A percentile compares a stretch with the other conserved stretches of the same genome.
Conservation (phyloP, 2,888 invertebrate genomes). For the Empis livida region DNA sequence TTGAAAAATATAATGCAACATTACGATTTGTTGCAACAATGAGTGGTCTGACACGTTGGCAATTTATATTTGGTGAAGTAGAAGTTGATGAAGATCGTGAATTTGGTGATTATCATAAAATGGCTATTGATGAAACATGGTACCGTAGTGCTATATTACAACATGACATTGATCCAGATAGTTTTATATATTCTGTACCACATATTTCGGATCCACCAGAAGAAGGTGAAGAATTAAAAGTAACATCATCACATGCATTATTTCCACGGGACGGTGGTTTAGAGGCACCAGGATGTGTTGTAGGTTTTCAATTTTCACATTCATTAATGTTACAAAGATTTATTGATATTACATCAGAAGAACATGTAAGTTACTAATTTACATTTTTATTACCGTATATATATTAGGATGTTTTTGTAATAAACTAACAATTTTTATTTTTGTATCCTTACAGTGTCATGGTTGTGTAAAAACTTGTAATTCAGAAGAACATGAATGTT, state of each 20-base stretch:
- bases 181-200: slow-evolving; percentile 66
- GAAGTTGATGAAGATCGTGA: slow-evolving; percentile 40
- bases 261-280: slow-evolving; percentile 64
- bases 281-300: slow-evolving; percentile 76
- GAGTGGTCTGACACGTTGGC: slow-evolving; percentile 81
- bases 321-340: slow-evolving; percentile 54
- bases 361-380: slow-evolving; percentile 28
- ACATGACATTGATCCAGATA: slow-evolving; percentile 60
- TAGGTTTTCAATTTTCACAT: slow-evolving; percentile 75
- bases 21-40: slow-evolving; percentile 77
- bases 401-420: no score
- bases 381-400: neutral
- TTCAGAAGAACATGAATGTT: slow-evolving; percentile 59
- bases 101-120: slow-evolving; percentile 62
- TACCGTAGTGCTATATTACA: slow-evolving; percentile 82
- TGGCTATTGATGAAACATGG: slow-evolving; percentile 81
- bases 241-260: slow-evolving; percentile 74
- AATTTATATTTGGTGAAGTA: slow-evolving; percentile 53
- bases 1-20: slow-evolving; percentile 56
- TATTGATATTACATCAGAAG: slow-evolving; percentile 48
- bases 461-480: slow-evolving; percentile 44
- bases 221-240: slow-evolving; percentile 44
- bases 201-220: slow-evolving; percentile 38
- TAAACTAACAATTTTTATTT: neutral
- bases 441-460: slow-evolving; percentile 31